A percentile compares a stretch with the other conserved stretches of the same genome.
Conservation (phyloP, 1,140 invertebrate genomes). For the Zaprionus kolodkinae region DNA sequence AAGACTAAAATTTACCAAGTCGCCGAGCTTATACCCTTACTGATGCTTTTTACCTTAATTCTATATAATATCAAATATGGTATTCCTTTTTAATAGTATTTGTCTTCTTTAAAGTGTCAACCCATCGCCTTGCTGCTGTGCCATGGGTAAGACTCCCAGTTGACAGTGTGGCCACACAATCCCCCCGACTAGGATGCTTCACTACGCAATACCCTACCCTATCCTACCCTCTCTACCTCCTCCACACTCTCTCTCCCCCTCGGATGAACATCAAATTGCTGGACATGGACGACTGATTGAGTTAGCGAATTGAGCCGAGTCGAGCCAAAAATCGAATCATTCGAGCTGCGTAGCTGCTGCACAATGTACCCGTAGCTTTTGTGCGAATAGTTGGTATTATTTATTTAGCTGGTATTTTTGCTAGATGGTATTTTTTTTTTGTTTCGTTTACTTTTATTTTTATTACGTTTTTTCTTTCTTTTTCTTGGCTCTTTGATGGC, state of each 20-base stretch:
- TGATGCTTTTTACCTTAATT: no score
- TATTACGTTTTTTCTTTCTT: slow-evolving; percentile 4
- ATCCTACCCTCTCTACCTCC: neutral
- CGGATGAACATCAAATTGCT: slow-evolving; percentile 1
- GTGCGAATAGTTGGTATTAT: slow-evolving; percentile 41
- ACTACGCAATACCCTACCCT: neutral
- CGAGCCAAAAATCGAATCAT: slow-evolving; percentile 32
- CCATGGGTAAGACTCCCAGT: no score
- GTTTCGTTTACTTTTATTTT: neutral
- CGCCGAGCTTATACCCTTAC: slow-evolving; percentile 1
- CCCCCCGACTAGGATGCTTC: no score
- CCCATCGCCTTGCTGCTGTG: no score
- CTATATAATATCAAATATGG: no score
- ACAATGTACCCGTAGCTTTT: neutral
- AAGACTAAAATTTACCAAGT: neutral
- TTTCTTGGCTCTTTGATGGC: slow-evolving; percentile 56
- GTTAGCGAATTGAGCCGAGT: slow-evolving; percentile 33
- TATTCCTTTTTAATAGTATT: no score
- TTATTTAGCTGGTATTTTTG: slow-evolving; percentile 38
- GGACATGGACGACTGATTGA: slow-evolving; percentile 37
- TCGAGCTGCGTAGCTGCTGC: neutral
- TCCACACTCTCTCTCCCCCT: neutral
- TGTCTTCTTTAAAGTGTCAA: no score
- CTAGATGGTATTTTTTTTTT: slow-evolving; percentile 1
- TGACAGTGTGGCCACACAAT: no score